These are phyloP conservation scores for Philopotamus ludificatus DNA, from an alignment of 1,140 invertebrate species.

Conservation along the genomic window DNA sequence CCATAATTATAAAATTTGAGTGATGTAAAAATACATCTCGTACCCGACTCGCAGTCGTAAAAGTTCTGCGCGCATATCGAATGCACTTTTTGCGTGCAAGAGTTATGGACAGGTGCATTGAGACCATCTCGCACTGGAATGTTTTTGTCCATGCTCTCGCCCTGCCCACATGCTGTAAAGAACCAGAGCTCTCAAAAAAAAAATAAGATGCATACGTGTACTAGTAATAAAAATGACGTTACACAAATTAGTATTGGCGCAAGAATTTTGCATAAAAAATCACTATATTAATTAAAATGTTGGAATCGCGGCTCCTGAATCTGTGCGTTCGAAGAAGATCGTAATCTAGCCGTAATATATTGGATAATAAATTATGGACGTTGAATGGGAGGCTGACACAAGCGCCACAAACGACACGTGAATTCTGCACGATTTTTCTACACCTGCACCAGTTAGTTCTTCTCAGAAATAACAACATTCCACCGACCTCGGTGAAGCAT, in stretches of 20 bases:
- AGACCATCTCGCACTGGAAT: slow-evolving; percentile 31
- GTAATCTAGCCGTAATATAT: too few species aligned
- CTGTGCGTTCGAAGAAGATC: background rate
- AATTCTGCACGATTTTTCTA: too few species aligned
- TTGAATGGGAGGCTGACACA: too few species aligned
- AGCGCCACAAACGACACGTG: too few species aligned
- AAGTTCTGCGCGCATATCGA: too few species aligned
- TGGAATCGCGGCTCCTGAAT: background rate
- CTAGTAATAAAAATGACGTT: background rate
- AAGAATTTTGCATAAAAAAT: background rate
- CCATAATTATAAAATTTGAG: too few species aligned
- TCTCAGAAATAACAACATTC: slow-evolving; percentile 12
- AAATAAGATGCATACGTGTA: background rate
- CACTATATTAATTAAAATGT: background rate
- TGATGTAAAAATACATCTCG: too few species aligned
- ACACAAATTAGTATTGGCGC: background rate
- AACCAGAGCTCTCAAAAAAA: background rate
- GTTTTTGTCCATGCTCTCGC: slow-evolving; percentile 28
- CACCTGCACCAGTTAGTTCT: slow-evolving; percentile 17
- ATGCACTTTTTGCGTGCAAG: slow-evolving; percentile 22
- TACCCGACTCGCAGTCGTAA: too few species aligned
- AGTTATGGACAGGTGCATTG: slow-evolving; percentile 39
- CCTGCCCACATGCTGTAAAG: background rate
- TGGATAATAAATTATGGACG: too few species aligned
- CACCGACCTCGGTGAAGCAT: slow-evolving; percentile 17